Evolutionary conservation across 2,888 invertebrate genomes (phyloP), one percentile per base, ranked within the genome.

Genomic region (Brachyptera risi): DNA sequence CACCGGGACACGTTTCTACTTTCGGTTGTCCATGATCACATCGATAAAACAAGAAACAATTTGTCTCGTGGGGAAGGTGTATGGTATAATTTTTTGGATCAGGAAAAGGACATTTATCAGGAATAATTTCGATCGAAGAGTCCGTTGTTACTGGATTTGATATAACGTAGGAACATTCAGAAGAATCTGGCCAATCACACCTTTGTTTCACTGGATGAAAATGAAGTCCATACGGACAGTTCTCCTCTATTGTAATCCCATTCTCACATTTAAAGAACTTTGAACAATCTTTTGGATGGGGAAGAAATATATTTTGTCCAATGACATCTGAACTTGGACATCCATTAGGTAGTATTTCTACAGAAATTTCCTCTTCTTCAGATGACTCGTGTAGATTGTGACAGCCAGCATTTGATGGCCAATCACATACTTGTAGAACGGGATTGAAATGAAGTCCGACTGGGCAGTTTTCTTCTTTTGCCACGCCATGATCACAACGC

Each of bases 1-100:
- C 47, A 1, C 3, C 24, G 1, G 47, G 47, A n/a, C 47, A 47
- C 7, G 21, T 2, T 13, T 47, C 47, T 2, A 47, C 23, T 24
- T 47, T 47, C 7, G 47, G 23, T 19, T 47, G 47, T 1, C 47
- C 47, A 21, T 47, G 47, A 24, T 47, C 47, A 21, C 47, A 47
- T 11, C 47, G 21, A 24, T 23, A 47, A 47, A 47, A 47, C 47
- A 47, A 24, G n/a, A n/a, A 23, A 24, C 47, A 47, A 24, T 47
- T 47, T 1, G 23, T 47, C 23, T 4, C 47, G 24, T 47, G 47
- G 2, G 47, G 47, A 2, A 47, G 24, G 21, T 47, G 47, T 11
- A 21, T 24, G 2, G 47, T 47, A 24, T 47, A 24, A n/a, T 47
- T 24, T 24, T 24, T 1, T 3, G 47, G 21, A 13, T 47, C 47